Evolutionary conservation across 2,113 vertebrate genomes (phyloP).

Genomic region (Ariopsis seemanni): DNA sequence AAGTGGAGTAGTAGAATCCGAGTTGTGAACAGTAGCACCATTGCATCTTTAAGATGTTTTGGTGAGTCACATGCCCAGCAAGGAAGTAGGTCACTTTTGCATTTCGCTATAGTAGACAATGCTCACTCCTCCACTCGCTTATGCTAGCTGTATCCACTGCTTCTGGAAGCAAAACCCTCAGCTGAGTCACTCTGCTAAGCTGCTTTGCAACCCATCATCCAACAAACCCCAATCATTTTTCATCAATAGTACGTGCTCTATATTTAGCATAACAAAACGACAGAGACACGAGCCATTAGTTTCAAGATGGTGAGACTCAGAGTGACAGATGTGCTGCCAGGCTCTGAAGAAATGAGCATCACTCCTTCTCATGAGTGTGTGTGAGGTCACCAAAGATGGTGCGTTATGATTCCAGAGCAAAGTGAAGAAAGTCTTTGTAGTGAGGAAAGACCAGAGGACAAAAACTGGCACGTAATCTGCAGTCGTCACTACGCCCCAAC

Average conservation of each 20-base stretch:
- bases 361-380: conserved; percentile 45
- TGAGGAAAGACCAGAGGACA: background rate
- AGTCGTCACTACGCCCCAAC: conserved; percentile 43
- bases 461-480: background rate
- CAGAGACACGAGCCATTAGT: conserved; percentile 57
- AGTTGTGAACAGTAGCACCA: background rate
- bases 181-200: conserved; percentile 69
- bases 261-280: conserved; percentile 53
- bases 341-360: conserved; percentile 47
- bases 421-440: background rate
- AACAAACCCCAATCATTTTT: conserved; percentile 34
- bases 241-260: conserved; percentile 26
- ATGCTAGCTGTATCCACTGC: conserved; percentile 57
- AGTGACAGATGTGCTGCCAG: conserved; percentile 43
- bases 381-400: conserved; percentile 42
- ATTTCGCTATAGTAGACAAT: conserved; percentile 64
- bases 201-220: conserved; percentile 66
- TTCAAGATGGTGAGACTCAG: conserved; percentile 31
- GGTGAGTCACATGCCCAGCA: conserved; percentile 61
- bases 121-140: conserved; percentile 56
- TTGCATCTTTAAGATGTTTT: conserved; percentile 51
- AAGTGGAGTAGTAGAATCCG: background rate
- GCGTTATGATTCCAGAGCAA: conserved; percentile 12
- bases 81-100: conserved; percentile 77
- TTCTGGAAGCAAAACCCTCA: conserved; percentile 59